Evolutionary conservation across 2,888 invertebrate genomes (phyloP).

Genomic region (Drosophila nigricruria): DNA sequence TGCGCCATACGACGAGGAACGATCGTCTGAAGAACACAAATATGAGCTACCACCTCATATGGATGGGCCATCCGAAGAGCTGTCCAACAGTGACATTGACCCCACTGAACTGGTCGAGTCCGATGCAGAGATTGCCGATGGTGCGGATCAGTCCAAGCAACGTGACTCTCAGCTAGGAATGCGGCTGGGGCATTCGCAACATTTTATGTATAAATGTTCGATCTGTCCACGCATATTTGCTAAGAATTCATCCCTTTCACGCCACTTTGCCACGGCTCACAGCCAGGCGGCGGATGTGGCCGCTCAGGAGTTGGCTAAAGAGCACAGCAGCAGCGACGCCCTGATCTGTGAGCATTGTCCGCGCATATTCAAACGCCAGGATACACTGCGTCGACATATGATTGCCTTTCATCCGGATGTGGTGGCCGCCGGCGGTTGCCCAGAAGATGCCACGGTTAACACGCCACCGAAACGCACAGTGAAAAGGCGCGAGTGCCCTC

Average conservation of each 20-base stretch:
- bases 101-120: conserved; percentile 10
- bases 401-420: conserved; percentile 73
- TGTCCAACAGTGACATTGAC: conserved; percentile 4
- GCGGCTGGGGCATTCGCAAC: conserved; percentile 53
- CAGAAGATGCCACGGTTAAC: neutral
- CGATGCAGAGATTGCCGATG: conserved; percentile 14
- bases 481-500: conserved; percentile 86
- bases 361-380: conserved; percentile 86
- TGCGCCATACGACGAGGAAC: neutral
- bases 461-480: conserved; percentile 51
- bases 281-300: conserved; percentile 53
- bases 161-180: conserved; percentile 64
- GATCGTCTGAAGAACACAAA: neutral
- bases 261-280: conserved; percentile 71
- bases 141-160: conserved; percentile 1
- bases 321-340: conserved; percentile 46
- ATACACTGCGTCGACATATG: conserved; percentile 87
- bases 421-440: conserved; percentile 66
- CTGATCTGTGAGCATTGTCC: conserved; percentile 77
- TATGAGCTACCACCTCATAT: neutral
- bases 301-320: conserved; percentile 57
- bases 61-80: conserved; percentile 4
- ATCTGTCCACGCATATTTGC: conserved; percentile 75
- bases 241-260: conserved; percentile 67
- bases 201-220: conserved; percentile 59